Evolutionary conservation across 2,888 invertebrate genomes (phyloP).

Genomic region (Stictocephala bisonia): DNA sequence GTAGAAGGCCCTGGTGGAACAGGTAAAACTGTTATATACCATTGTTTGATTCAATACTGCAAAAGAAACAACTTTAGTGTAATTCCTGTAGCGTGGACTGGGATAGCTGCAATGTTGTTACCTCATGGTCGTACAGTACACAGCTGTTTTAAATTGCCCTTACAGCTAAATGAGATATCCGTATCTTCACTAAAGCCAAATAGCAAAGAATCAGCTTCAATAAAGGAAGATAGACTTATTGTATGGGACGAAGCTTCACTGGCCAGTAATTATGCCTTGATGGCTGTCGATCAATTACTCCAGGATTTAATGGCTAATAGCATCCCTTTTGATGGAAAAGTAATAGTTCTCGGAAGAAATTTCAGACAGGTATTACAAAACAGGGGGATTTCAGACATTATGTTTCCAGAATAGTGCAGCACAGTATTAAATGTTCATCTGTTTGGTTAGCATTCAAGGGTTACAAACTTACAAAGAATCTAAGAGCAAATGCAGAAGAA

Average conservation of each 20-base stretch:
- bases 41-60: slow-evolving; percentile 37
- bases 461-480: slow-evolving; percentile 43
- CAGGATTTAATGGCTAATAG: slow-evolving; percentile 31
- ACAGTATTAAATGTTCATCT: slow-evolving; percentile 34
- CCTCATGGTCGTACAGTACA: slow-evolving; percentile 53
- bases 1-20: slow-evolving; percentile 63
- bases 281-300: slow-evolving; percentile 23
- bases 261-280: slow-evolving; percentile 33
- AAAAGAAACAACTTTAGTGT: slow-evolving; percentile 35
- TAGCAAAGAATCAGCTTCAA: slow-evolving; percentile 16
- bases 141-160: slow-evolving; percentile 38
- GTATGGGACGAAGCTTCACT: slow-evolving; percentile 51
- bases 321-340: slow-evolving; percentile 49
- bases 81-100: slow-evolving; percentile 56
- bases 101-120: slow-evolving; percentile 58
- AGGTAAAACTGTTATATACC: slow-evolving; percentile 62
- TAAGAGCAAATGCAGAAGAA: slow-evolving; percentile 43
- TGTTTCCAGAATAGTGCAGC: slow-evolving; percentile 30
- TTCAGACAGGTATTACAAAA: slow-evolving; percentile 44
- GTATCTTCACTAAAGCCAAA: not conserved
- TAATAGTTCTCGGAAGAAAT: slow-evolving; percentile 39
- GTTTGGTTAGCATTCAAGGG: slow-evolving; percentile 46
- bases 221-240: slow-evolving; percentile 26
- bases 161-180: slow-evolving; percentile 34
- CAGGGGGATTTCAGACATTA: too few relatives aligned